Percentiles rank a stretch among this genome's conserved stretches.
These are phyloP conservation scores for Bilobella aurantiaca DNA, from an alignment of 1,140 invertebrate species.

Conservation along the genomic window DNA sequence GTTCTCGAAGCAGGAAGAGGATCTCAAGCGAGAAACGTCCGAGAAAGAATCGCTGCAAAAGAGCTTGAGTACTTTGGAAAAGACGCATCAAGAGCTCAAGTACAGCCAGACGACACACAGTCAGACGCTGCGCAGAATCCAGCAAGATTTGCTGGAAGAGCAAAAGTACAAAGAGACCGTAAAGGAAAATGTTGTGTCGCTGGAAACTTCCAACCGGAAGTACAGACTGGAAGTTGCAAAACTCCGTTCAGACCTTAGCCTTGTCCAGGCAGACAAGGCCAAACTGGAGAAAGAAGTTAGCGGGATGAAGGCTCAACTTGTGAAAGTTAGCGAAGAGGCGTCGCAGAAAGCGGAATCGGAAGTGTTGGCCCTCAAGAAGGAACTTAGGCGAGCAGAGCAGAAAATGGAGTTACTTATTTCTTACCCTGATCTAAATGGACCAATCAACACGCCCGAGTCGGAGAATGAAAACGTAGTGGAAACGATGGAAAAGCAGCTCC, in stretches of 20 bases:
- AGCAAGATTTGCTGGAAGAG: not conserved
- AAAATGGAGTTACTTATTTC: conserved; percentile 16
- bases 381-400: not conserved
- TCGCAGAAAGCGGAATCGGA: not conserved
- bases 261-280: not conserved
- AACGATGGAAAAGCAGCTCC: not conserved
- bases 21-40: not conserved
- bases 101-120: not conserved
- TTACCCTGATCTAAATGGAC: conserved; percentile 19
- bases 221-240: not conserved
- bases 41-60: not conserved
- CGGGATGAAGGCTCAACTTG: not conserved
- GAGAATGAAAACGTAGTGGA: not conserved
- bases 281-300: not conserved
- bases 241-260: not conserved
- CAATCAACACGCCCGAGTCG: conserved; percentile 8
- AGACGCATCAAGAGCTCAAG: not conserved
- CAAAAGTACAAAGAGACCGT: conserved; percentile 5
- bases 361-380: not conserved
- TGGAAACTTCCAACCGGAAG: not conserved
- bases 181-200: not conserved
- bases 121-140: not conserved
- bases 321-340: not conserved
- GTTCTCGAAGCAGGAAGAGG: not conserved
- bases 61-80: not conserved